phyloP scores from a whole-genome alignment of 2,888 invertebrate genomes.

The Scaptomyza tumidula region DNA sequence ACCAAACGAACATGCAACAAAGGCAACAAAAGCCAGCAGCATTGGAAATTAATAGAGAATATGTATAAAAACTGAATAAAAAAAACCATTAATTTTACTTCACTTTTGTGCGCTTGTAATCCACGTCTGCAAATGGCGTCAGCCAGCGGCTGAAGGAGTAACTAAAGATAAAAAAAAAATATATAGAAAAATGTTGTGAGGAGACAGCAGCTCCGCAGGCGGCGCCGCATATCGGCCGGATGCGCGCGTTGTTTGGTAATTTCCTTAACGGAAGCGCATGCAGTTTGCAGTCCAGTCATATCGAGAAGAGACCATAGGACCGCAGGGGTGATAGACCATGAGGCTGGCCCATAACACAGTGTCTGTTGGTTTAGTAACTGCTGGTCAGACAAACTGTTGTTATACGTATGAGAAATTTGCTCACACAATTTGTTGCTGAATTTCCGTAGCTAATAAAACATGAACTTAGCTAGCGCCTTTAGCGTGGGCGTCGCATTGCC shows the following conservation, averaged over 20 bases:
- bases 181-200: background rate
- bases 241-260: conserved; percentile 76
- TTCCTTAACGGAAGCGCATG: conserved; percentile 75
- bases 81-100: conserved; percentile 61
- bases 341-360: conserved; percentile 19
- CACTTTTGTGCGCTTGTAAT: conserved; percentile 49
- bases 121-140: conserved; percentile 43
- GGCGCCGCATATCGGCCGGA: conserved; percentile 74
- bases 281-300: conserved; percentile 53
- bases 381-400: conserved; percentile 14
- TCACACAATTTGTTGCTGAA: conserved; percentile 48
- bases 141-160: conserved; percentile 3
- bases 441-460: conserved; percentile 52
- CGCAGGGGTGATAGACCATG: background rate
- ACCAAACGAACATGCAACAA: conserved; percentile 31
- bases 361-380: conserved; percentile 7
- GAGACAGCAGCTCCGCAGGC: conserved; percentile 57
- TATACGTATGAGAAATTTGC: conserved; percentile 31
- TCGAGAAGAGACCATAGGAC: conserved; percentile 7
- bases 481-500: conserved; percentile 31
- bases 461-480: conserved; percentile 29
- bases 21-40: conserved; percentile 1
- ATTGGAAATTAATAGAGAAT: conserved; percentile 7
- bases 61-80: background rate
- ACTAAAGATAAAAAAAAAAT: background rate